Evolutionary conservation across 2,113 vertebrate species (phyloP).

Genomic region (Callospermophilus lateralis): DNA sequence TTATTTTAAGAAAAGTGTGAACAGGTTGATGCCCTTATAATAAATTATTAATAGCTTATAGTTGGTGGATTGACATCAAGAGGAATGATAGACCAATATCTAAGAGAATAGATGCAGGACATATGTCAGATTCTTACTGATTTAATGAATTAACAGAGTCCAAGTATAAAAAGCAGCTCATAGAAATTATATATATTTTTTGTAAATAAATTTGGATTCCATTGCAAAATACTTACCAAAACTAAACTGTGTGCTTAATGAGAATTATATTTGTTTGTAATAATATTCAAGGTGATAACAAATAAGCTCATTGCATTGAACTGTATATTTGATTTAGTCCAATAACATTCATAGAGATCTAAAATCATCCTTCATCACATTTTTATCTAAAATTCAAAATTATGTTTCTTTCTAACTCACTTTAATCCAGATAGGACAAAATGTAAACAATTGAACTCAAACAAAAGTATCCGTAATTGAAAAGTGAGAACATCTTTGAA

Average conservation of each 20-base stretch:
- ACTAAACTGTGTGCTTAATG: neutral
- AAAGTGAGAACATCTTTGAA: neutral
- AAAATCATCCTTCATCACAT: neutral
- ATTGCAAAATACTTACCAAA: constrained; percentile 1
- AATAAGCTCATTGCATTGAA: neutral
- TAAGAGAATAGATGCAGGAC: neutral
- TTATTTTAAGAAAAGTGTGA: constrained; percentile 58
- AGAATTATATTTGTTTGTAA: neutral
- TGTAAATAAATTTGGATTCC: neutral
- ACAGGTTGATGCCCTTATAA: neutral
- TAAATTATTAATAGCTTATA: constrained; percentile 10
- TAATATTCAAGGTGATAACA: neutral
- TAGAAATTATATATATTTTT: neutral
- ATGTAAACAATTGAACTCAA: neutral
- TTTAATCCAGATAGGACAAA: neutral
- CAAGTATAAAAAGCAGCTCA: neutral
- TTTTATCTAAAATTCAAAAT: neutral
- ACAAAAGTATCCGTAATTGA: neutral
- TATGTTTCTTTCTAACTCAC: neutral
- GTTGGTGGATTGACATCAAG: neutral
- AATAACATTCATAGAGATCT: neutral
- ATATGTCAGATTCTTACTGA: neutral
- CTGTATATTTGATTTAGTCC: neutral
- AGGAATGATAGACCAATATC: constrained; percentile 20
- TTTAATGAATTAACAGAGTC: neutral